Evolutionary conservation across 2,888 invertebrate genomes (phyloP).

Genomic region (Pachymerium ferrugineum): DNA sequence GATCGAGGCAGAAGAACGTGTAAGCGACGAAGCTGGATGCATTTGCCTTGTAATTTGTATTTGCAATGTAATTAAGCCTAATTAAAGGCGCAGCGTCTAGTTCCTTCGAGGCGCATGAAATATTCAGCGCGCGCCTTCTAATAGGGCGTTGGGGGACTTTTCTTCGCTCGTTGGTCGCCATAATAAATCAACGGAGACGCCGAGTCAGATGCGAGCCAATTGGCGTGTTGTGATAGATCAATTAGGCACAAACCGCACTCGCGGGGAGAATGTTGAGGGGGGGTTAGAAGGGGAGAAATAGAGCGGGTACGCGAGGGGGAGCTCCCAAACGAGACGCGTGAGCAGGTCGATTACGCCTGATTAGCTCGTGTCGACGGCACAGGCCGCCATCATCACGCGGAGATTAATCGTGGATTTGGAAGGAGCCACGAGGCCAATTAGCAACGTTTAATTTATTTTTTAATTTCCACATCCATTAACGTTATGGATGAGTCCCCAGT

Average conservation of each 20-base stretch:
- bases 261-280: not conserved
- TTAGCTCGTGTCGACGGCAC: constrained; percentile 29
- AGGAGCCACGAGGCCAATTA: constrained; percentile 34
- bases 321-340: constrained; percentile 16
- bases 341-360: constrained; percentile 35
- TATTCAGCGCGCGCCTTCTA: constrained; percentile 23
- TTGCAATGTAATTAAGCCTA: constrained; percentile 30
- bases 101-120: constrained; percentile 12
- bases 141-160: constrained; percentile 11
- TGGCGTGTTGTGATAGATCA: constrained; percentile 34
- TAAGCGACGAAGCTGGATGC: not conserved
- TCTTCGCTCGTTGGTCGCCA: constrained; percentile 16
- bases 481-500: constrained; percentile 28
- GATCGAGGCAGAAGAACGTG: not conserved
- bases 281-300: not conserved
- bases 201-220: not conserved
- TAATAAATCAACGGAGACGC: constrained; percentile 28
- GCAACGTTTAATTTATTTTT: constrained; percentile 32
- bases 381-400: constrained; percentile 7
- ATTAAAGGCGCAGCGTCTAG: constrained; percentile 29
- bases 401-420: constrained; percentile 36
- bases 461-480: constrained; percentile 16
- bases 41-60: constrained; percentile 32
- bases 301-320: not conserved
- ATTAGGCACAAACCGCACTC: constrained; percentile 33